Base-by-base conservation (phyloP, 1,140 invertebrate genomes). In the Drosophila bipectinata region DNA sequence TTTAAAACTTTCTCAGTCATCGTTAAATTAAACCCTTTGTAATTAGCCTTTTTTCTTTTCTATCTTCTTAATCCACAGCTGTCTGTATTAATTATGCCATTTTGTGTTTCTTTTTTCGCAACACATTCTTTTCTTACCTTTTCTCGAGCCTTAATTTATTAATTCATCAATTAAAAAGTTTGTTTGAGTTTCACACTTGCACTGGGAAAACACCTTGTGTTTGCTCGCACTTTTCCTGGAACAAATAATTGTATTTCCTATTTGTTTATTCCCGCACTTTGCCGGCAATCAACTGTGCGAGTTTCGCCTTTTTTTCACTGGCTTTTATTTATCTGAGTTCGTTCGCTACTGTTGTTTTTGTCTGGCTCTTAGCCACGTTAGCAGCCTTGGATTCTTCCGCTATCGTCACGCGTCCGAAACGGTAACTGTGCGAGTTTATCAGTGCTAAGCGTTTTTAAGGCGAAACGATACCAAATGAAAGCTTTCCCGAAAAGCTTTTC, bases 401-500 rank as follows among this genome's bases (percentile, higher is more conserved):
- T 76, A 44, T 68, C 76, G 73, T 75, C 66, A 87, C 77, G 77
- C 81, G 82, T 77, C 59, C 82, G 82, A 51, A 78, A 87, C 82
- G 82, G 78, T 72, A 87, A 85, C 82, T 85, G 82, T 62, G 66
- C 41, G 77, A 60, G 30, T 59, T 79, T 72, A 82, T 87, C 83
- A 87, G 47, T 69, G 69, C 64, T 32, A 12, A 64, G 7, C 49
- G 74, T 67, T 82, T 88, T 72, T 87, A 87, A 88, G 82, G 83
- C 44, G 53, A 26, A 39, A 0, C 32, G 44, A 24, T 9, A 9
- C n/a, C 7, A 18, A 45, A 18, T 24, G 30, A n/a, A 26, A 72
- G 68, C 68, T 72, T 72, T 72, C 39, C 67, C 47, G 15, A 18
- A 28, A 67, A 72, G 80, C 78, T 76, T 87, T 82, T 76, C 26